A percentile compares a stretch with the other conserved stretches of the same genome.
These are phyloP conservation scores for Heterodera schachtii DNA, from an alignment of 1,140 invertebrate genomes.

Conservation along the genomic window DNA sequence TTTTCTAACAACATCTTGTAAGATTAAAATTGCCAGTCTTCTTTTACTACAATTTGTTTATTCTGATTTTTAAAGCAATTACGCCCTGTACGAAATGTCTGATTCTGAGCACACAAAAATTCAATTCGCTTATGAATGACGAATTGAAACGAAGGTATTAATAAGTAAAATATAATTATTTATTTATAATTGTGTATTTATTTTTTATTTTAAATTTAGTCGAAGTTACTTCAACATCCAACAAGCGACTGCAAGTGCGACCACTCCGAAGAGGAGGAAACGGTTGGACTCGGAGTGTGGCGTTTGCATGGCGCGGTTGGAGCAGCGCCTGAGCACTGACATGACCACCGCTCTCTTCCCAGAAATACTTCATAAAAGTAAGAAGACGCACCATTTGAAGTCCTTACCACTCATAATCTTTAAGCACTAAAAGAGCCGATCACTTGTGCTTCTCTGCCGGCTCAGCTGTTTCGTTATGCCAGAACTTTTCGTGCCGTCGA, in stretches of 20 bases:
- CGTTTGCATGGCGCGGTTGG: conserved; percentile 50
- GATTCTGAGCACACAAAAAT: conserved; percentile 50
- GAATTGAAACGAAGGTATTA: conserved; percentile 16
- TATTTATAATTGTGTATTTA: not conserved
- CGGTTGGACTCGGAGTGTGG: conserved; percentile 58
- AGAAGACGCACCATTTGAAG: conserved; percentile 11
- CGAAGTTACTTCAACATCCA: conserved; percentile 16
- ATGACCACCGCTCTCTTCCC: conserved; percentile 48
- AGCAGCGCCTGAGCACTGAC: conserved; percentile 32
- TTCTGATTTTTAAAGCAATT: conserved; percentile 46
- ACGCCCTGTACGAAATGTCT: conserved; percentile 57
- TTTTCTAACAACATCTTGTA: conserved; percentile 75
- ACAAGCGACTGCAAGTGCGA: conserved; percentile 10
- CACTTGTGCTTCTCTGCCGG: conserved; percentile 30
- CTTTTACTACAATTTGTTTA: conserved; percentile 35
- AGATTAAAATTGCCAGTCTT: conserved; percentile 73
- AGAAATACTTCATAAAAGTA: conserved; percentile 46
- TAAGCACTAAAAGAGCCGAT: conserved; percentile 48
- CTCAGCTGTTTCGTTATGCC: conserved; percentile 47
- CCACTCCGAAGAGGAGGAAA: conserved; percentile 8
- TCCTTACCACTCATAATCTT: not conserved
- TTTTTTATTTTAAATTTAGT: not conserved
- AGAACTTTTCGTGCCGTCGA: conserved; percentile 47
- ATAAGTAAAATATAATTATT: not conserved
- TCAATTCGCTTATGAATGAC: not conserved